Percentiles rank a stretch among this genome's conserved stretches.
Conservation (phyloP, 2,113 vertebrate species). For the Naja naja region DNA sequence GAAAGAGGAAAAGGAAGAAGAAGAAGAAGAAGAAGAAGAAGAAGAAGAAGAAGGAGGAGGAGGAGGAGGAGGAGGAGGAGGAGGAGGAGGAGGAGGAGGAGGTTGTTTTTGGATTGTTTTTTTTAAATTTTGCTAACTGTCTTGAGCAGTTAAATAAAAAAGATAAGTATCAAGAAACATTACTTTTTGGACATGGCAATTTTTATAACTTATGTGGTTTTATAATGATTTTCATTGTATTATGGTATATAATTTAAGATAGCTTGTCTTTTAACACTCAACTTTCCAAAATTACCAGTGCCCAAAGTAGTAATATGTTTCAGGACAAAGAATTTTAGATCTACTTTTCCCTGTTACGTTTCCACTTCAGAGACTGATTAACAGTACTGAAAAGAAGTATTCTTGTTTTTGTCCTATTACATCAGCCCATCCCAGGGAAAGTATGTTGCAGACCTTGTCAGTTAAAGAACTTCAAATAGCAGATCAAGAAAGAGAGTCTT, state of each 20-base stretch:
- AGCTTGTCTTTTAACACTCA: conserved; percentile 26
- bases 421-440: not conserved
- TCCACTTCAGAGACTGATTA: conserved; percentile 37
- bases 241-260: conserved; percentile 13
- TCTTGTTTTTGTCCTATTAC: conserved; percentile 6
- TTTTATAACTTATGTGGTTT: not conserved
- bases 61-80: too few relatives aligned
- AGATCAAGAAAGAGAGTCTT: not conserved
- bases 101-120: not conserved
- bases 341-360: conserved; percentile 2
- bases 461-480: not conserved
- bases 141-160: not conserved
- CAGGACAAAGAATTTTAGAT: conserved; percentile 41
- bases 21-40: too few relatives aligned
- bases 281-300: conserved; percentile 19
- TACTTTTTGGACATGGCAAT: not conserved
- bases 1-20: too few relatives aligned
- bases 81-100: too few relatives aligned
- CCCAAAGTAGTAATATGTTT: conserved; percentile 40
- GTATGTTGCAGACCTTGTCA: not conserved
- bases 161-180: too few relatives aligned
- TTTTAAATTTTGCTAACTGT: not conserved
- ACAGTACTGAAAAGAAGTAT: conserved; percentile 23
- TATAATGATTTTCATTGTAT: not conserved
- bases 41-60: too few relatives aligned